Base-by-base conservation (phyloP, 2,797 vertebrate species). In the Protosalanx chinensis region DNA sequence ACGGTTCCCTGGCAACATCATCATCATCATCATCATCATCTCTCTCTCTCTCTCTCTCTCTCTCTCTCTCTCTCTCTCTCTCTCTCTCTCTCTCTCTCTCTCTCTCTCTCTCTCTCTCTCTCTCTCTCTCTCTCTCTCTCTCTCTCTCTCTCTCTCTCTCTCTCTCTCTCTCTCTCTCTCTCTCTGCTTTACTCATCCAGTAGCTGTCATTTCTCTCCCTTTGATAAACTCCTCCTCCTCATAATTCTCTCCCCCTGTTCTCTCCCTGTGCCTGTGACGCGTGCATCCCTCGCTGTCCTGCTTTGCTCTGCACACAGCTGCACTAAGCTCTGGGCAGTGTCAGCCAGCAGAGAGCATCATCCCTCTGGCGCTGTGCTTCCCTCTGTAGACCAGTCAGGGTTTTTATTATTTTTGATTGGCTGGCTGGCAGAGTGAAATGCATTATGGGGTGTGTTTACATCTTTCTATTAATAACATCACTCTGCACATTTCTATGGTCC, bases 1-100 rank as follows among this genome's bases (percentile, higher is more conserved):
- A 30, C 82, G 85, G 92, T 93, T 92, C 81, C 92, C 89, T 90
- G 91, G 92, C 92, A 93, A 93, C 92, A 88, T 81, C 91, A 91
- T 91, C 88, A 80, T 78, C 82, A 75, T 78, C 92, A 88, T 81
- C 91, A 91, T 91, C 88, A 80, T 78, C 82, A 75, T 78, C 79
- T 76, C 67, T 74, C 75, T 71, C 73, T 23, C 75, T 35, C 73
- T 72, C 56, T 33, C 74, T 71, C 71, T 73, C 35, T 16, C 63
- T 60, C 51, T 74, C 66, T 23, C 74, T 23, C 75, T 35, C 73
- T 72, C 62, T 33, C 73, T 71, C 71, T 73, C 35, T 16, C 63
- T 60, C 51, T 74, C 64, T 15, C 29, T 27, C 46, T 62, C 35
- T 64, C 72, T 69, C 61, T 66, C 61, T 41, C 49, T 64, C 64